Evolutionary conservation across 2,113 vertebrate species (phyloP).

Genomic region (Microtus richardsoni): DNA sequence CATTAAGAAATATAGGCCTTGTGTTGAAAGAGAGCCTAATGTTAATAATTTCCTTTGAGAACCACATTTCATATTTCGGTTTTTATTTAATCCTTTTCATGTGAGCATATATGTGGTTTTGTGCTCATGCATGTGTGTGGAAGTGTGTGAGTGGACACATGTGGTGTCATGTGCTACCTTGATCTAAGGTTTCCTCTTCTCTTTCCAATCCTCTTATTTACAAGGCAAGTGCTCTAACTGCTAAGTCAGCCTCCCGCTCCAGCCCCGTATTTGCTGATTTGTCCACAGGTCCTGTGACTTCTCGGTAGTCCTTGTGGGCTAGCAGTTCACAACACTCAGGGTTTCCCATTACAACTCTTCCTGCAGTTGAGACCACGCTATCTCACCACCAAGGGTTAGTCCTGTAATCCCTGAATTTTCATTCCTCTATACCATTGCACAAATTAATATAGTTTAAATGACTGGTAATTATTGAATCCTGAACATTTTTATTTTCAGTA

Average conservation of each 20-base stretch:
- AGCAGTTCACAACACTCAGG: background rate
- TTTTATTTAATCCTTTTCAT: background rate
- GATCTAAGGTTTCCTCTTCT: background rate
- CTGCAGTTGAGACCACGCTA: background rate
- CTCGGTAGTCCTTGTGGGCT: background rate
- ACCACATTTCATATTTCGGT: background rate
- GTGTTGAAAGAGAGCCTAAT: background rate
- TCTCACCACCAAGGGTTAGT: background rate
- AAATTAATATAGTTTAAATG: constrained; percentile 15
- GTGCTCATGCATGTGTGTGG: background rate
- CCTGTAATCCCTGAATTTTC: background rate
- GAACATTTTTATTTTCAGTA: background rate
- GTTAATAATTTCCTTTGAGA: background rate
- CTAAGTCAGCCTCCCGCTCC: background rate
- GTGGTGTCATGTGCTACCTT: too few relatives aligned
- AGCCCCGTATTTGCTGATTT: background rate
- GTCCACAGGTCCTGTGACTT: background rate
- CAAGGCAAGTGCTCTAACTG: too few relatives aligned
- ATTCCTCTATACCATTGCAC: background rate
- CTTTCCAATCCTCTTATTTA: background rate
- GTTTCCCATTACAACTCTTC: background rate
- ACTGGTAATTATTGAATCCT: background rate
- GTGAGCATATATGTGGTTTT: too few relatives aligned
- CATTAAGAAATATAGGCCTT: background rate
- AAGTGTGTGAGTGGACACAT: background rate